Evolutionary conservation across 2,888 invertebrate species (phyloP).

Genomic region (Andrena praecox): DNA sequence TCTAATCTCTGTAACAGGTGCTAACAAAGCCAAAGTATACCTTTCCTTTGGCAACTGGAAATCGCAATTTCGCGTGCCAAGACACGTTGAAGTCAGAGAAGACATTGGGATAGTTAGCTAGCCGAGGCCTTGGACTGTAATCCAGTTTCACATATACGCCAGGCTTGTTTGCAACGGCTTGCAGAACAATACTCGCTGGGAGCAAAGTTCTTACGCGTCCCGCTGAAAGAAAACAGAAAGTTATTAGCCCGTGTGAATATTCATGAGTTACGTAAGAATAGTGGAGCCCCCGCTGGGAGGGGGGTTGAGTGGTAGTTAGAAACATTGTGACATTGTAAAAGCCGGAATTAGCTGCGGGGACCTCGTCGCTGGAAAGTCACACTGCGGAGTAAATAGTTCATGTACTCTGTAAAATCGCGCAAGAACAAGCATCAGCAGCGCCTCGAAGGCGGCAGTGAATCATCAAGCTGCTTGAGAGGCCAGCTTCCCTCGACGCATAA

Average conservation of each 20-base stretch:
- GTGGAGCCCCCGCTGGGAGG: slow-evolving; percentile 38
- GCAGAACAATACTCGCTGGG: slow-evolving; percentile 44
- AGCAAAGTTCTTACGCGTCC: slow-evolving; percentile 48
- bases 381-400: slow-evolving; percentile 35
- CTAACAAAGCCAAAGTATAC: background rate
- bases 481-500: slow-evolving; percentile 32
- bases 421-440: slow-evolving; percentile 53
- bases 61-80: background rate
- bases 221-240: slow-evolving; percentile 57
- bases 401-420: slow-evolving; percentile 42
- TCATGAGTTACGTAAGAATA: slow-evolving; percentile 52
- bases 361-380: slow-evolving; percentile 33
- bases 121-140: background rate
- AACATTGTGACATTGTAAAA: slow-evolving; percentile 57
- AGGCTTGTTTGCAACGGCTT: slow-evolving; percentile 30
- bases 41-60: background rate
- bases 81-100: background rate
- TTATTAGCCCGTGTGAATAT: slow-evolving; percentile 54
- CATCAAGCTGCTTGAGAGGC: slow-evolving; percentile 42
- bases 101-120: background rate
- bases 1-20: background rate
- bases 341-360: slow-evolving; percentile 46
- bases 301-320: slow-evolving; percentile 41
- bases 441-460: slow-evolving; percentile 41
- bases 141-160: slow-evolving; percentile 1